A percentile compares a stretch with the other conserved stretches of the same genome.
These are phyloP conservation scores for Sussaba pulchella DNA, from an alignment of 2,888 invertebrate genomes.

Conservation along the genomic window DNA sequence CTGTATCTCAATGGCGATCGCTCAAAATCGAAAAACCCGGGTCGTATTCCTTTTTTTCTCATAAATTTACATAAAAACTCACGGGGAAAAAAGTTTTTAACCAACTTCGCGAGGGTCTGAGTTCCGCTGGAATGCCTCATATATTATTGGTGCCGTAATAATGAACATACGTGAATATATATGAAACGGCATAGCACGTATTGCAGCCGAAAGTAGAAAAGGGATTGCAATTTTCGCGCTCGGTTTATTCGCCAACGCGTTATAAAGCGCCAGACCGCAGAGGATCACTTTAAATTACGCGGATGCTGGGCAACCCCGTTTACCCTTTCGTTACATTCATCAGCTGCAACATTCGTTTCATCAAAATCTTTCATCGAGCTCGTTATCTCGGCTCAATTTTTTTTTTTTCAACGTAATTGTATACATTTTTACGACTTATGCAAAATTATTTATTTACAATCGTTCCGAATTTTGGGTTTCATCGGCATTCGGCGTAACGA, in stretches of 20 bases:
- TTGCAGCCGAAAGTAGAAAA: conserved; percentile 70
- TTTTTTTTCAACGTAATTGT: conserved; percentile 48
- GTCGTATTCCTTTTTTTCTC: too few species aligned
- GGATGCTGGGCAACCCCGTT: not conserved
- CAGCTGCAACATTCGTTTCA: conserved; percentile 20
- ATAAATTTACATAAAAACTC: too few species aligned
- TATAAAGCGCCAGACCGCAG: conserved; percentile 40
- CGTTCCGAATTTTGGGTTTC: conserved; percentile 38
- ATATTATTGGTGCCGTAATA: too few species aligned
- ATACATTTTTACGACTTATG: too few species aligned
- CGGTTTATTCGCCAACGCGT: conserved; percentile 46
- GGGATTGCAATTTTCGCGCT: conserved; percentile 68
- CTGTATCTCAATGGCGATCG: too few species aligned
- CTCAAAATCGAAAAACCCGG: too few species aligned
- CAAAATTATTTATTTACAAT: conserved; percentile 29
- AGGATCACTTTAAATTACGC: conserved; percentile 47
- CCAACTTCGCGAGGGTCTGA: too few species aligned
- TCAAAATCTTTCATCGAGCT: not conserved
- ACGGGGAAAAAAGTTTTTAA: too few species aligned
- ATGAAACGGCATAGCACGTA: conserved; percentile 3
- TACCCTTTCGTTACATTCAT: conserved; percentile 27
- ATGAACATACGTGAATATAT: too few species aligned
- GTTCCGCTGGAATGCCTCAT: too few species aligned
- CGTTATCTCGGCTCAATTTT: not conserved
- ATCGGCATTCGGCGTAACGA: too few species aligned